phyloP scores from a whole-genome alignment of 2,888 invertebrate genomes.

The Sinhomidia bicolor region DNA sequence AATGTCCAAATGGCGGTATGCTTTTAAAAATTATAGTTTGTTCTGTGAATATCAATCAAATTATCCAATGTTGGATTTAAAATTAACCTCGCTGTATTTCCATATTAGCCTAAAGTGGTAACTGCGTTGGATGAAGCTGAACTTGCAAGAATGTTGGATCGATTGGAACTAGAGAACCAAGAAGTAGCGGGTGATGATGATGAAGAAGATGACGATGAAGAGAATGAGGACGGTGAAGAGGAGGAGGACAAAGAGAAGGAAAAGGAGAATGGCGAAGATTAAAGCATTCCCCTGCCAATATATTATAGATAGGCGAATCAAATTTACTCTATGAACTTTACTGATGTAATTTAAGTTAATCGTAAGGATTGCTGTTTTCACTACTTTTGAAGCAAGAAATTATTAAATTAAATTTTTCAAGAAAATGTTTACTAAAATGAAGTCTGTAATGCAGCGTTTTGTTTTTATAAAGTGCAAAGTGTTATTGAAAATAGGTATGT shows the following conservation, averaged over 20 bases:
- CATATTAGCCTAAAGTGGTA: conserved; percentile 99
- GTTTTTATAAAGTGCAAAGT: too few species aligned
- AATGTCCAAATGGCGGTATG: conserved; percentile 96
- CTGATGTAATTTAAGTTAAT: conserved; percentile 27
- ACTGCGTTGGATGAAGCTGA: conserved; percentile 99
- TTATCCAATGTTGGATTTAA: background rate
- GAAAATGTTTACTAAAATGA: conserved; percentile 59
- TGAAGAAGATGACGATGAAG: conserved; percentile 84
- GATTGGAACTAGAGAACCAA: conserved; percentile 95
- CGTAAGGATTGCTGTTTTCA: conserved; percentile 67
- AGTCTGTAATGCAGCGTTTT: background rate
- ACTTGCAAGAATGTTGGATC: conserved; percentile 95
- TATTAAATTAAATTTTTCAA: conserved; percentile 58
- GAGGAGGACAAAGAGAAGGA: conserved; percentile 82
- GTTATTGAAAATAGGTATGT: too few species aligned
- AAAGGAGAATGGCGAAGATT: conserved; percentile 67
- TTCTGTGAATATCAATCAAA: too few species aligned
- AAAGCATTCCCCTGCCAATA: conserved; percentile 66
- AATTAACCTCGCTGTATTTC: conserved; percentile 16
- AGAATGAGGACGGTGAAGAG: conserved; percentile 85
- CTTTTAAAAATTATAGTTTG: too few species aligned
- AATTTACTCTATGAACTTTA: conserved; percentile 32
- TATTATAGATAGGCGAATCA: conserved; percentile 54
- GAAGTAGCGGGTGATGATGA: conserved; percentile 96
- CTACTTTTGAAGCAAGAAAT: conserved; percentile 59